phyloP scores from a whole-genome alignment of 2,113 vertebrate species.

The Ancistrus triradiatus region DNA sequence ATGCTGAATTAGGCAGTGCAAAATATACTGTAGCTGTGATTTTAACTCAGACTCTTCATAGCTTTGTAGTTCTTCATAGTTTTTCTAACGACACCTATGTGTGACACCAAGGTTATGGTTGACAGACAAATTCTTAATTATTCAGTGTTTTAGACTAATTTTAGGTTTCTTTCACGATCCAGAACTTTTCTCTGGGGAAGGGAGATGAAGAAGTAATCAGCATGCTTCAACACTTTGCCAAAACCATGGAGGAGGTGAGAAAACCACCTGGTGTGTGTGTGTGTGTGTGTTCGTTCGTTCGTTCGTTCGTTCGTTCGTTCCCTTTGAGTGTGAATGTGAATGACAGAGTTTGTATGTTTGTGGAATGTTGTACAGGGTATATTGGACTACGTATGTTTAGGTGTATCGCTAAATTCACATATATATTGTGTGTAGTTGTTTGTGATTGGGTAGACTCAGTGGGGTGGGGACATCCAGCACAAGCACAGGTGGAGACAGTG shows the following conservation, averaged over 20 bases:
- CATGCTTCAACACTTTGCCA: conserved; percentile 87
- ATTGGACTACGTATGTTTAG: too few species aligned
- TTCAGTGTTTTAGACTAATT: neutral
- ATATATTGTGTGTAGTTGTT: neutral
- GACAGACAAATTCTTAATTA: too few species aligned
- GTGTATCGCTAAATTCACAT: neutral
- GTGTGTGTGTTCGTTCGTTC: conserved; percentile 1
- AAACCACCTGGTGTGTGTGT: neutral
- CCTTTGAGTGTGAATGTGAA: neutral
- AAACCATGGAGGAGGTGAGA: conserved; percentile 91
- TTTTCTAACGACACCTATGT: too few species aligned
- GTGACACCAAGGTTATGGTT: too few species aligned
- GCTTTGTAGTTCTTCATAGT: too few species aligned
- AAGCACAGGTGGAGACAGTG: conserved; percentile 31
- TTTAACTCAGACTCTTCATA: too few species aligned
- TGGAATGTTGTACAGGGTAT: too few species aligned
- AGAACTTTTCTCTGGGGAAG: conserved; percentile 97
- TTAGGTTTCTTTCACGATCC: conserved; percentile 42
- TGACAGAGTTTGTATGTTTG: neutral
- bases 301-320: conserved; percentile 2
- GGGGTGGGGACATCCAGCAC: conserved; percentile 13
- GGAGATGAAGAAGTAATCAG: conserved; percentile 95
- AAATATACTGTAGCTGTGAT: too few species aligned
- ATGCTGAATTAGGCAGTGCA: too few species aligned
- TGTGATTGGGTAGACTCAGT: neutral